Evolutionary conservation across 2,113 vertebrate species (phyloP), one percentile per base, ranked within the genome.

Genomic region (Siniperca chuatsi): DNA sequence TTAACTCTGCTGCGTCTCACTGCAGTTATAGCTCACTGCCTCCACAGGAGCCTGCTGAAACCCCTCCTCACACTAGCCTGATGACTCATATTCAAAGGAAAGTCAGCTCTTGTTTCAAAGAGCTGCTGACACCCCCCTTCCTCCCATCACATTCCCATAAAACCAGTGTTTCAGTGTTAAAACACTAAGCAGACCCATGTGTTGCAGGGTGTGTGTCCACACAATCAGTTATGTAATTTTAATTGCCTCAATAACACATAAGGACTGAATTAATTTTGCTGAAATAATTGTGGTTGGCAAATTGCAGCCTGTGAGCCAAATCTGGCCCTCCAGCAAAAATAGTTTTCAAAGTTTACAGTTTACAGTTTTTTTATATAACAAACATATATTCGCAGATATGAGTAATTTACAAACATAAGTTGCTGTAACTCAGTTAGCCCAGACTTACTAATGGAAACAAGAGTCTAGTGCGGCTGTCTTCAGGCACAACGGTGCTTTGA

Each of bases 51-150:
- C 48, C 78, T 3, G n/a, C 62, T 76, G 33, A 81, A 46, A 42
- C 15, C 44, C 29, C 71, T 58, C 8, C 42, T 71, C 35, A 42
- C 13, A 54, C 8, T 46, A 61, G 3, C 72, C 55, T 7, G 50
- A 62, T 70, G 79, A 85, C 65, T 82, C 48, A 42, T 21, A 84
- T 12, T 87, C 69, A 80, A 83, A 87, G 70, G 48, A 84, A 76
- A 81, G 44, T 68, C n/a, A 25, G 23, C 52, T 42, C n/a, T 55
- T 35, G 29, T 48, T 87, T 78, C 69, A 87, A 87, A 78, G 79
- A 75, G 48, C 60, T 55, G 52, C 66, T 55, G 25, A 48, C 57
- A 21, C 52, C 62, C 15, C 16, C 57, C 18, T 44, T 9, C 29
- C 15, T 25, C 42, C 65, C 42, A 60, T 33, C 58, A 40, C 20